These are phyloP conservation scores for Chrysemys picta DNA, from an alignment of 2,113 vertebrate genomes.

Conservation along the genomic window DNA sequence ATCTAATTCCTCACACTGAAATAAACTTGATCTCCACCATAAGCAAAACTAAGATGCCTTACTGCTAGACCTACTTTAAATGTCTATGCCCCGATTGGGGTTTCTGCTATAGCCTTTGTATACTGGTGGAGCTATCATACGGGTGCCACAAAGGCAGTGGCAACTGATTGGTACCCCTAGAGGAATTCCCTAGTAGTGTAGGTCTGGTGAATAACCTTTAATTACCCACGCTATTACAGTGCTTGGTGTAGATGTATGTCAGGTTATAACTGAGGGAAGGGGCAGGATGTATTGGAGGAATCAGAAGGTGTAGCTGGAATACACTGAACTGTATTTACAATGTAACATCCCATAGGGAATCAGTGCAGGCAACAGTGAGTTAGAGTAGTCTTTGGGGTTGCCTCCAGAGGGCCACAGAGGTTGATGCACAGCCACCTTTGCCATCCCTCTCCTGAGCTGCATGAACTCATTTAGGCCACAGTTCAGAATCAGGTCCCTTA, in stretches of 20 bases:
- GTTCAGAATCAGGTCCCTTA: neutral
- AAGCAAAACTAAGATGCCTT: neutral
- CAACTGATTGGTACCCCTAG: neutral
- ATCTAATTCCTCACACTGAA: neutral
- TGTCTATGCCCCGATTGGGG: neutral
- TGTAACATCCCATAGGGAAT: neutral
- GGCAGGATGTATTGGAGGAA: neutral
- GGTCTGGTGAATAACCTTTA: neutral
- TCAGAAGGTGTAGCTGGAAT: neutral
- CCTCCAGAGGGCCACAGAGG: neutral
- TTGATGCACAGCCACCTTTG: neutral
- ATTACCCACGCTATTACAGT: neutral
- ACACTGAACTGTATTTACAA: neutral
- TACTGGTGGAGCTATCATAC: fast-evolving
- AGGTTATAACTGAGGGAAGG: neutral
- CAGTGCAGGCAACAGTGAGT: neutral
- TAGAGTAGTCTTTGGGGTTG: neutral
- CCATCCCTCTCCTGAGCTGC: neutral
- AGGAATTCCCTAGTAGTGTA: neutral
- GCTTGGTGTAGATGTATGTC: neutral
- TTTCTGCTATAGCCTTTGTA: fast-evolving
- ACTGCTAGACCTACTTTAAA: neutral
- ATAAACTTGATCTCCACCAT: neutral
- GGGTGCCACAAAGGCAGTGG: neutral
- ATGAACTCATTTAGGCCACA: neutral